Conservation (phyloP, 1,140 invertebrate genomes). For the Mycetomoellerius zeteki region DNA sequence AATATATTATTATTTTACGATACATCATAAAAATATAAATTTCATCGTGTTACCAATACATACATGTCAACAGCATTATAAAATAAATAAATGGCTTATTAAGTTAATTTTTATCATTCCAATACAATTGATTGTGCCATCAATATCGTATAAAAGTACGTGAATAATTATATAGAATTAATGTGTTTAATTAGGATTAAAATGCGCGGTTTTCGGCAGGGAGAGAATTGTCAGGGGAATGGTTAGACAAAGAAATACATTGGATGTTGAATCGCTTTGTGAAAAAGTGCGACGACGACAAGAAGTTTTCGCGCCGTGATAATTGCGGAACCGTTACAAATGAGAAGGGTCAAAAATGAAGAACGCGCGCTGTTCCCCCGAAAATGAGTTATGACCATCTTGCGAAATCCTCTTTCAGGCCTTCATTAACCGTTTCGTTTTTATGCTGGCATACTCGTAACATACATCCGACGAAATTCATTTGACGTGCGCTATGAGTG, state of each 20-base stretch:
- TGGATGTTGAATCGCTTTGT: conserved; percentile 24
- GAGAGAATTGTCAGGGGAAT: not conserved
- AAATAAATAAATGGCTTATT: not conserved
- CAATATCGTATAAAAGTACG: not conserved
- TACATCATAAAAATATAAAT: not conserved
- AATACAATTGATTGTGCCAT: not conserved
- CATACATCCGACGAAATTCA: conserved; percentile 29
- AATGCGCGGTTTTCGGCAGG: not conserved
- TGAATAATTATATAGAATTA: not conserved
- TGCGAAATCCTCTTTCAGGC: conserved; percentile 49
- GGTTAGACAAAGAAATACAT: not conserved
- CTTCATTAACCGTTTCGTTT: conserved; percentile 39
- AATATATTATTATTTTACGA: conserved; percentile 22
- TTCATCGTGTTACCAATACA: not conserved
- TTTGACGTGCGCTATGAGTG: conserved; percentile 50
- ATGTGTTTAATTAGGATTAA: conserved; percentile 1
- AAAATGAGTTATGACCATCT: conserved; percentile 49
- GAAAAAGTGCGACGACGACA: conserved; percentile 18
- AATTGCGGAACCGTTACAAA: conserved; percentile 33
- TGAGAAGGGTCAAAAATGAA: conserved; percentile 19
- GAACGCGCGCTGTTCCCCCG: not conserved
- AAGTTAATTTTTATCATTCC: not conserved
- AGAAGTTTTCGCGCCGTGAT: conserved; percentile 20
- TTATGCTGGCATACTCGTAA: not conserved
- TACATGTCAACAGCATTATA: not conserved